Evolutionary conservation across 2,113 vertebrate species (phyloP).

Genomic region (Miniopterus natalensis): DNA sequence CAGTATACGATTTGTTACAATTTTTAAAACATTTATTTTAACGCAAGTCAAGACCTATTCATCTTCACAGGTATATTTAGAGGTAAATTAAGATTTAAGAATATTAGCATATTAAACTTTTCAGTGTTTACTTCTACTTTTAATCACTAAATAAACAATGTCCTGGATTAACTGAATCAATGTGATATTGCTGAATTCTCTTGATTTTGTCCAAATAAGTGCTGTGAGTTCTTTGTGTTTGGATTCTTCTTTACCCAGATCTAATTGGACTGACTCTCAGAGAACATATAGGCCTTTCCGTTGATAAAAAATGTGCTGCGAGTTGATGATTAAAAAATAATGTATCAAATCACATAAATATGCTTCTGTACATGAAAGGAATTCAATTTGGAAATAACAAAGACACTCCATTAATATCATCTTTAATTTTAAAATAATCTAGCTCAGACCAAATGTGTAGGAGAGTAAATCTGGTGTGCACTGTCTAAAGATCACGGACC

Average conservation of each 20-base stretch:
- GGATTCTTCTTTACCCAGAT: neutral
- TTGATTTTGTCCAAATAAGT: neutral
- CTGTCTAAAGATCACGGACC: neutral
- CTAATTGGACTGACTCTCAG: neutral
- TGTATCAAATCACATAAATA: neutral
- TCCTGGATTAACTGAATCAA: neutral
- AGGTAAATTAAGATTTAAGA: neutral
- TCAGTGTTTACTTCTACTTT: neutral
- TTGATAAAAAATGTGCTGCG: neutral
- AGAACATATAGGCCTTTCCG: neutral
- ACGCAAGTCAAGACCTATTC: neutral
- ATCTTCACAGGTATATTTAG: neutral
- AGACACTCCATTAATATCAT: neutral
- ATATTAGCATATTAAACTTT: neutral
- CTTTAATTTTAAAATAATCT: neutral
- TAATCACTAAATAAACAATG: neutral
- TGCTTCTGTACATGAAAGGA: neutral
- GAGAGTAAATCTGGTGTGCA: neutral
- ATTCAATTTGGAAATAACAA: neutral
- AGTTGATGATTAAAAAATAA: neutral
- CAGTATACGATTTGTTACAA: neutral
- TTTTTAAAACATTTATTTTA: conserved; percentile 37
- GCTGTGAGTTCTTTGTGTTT: neutral
- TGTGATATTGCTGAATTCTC: neutral
- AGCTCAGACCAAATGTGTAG: neutral